Conservation (phyloP, 2,797 vertebrate species). For the Intellagama lesueurii region DNA sequence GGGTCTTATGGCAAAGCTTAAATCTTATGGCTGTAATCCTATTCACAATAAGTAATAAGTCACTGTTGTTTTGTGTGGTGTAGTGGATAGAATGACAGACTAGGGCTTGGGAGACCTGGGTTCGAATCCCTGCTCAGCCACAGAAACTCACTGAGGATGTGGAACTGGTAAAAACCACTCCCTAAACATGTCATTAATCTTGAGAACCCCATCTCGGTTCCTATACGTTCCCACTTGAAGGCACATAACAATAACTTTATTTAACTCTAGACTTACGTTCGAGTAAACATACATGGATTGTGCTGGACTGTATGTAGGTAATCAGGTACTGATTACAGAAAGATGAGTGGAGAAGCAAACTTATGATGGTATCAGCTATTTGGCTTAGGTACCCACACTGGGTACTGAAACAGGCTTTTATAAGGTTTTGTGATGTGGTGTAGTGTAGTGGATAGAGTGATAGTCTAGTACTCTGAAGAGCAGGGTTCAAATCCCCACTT, state of each 20-base stretch:
- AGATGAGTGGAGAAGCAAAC: not conserved
- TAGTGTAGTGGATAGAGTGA: not conserved
- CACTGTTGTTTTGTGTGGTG: too few relatives aligned
- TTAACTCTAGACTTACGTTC: not conserved
- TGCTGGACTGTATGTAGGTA: not conserved
- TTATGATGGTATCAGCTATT: not conserved
- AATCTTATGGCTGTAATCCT: not conserved
- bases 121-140: too few relatives aligned
- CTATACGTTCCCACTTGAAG: too few relatives aligned
- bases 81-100: too few relatives aligned
- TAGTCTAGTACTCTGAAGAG: not conserved
- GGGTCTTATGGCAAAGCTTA: not conserved
- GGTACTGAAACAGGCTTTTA: too few relatives aligned
- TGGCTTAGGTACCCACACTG: not conserved
- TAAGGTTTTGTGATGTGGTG: not conserved
- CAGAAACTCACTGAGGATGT: too few relatives aligned
- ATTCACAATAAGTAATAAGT: not conserved
- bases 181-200: too few relatives aligned
- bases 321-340: not conserved
- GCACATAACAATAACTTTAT: too few relatives aligned
- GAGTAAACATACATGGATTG: not conserved
- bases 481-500: not conserved
- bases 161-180: too few relatives aligned
- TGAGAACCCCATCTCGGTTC: too few relatives aligned
- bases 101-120: too few relatives aligned